Evolutionary conservation across 2,888 invertebrate genomes (phyloP).

Genomic region (Unio pictorum): DNA sequence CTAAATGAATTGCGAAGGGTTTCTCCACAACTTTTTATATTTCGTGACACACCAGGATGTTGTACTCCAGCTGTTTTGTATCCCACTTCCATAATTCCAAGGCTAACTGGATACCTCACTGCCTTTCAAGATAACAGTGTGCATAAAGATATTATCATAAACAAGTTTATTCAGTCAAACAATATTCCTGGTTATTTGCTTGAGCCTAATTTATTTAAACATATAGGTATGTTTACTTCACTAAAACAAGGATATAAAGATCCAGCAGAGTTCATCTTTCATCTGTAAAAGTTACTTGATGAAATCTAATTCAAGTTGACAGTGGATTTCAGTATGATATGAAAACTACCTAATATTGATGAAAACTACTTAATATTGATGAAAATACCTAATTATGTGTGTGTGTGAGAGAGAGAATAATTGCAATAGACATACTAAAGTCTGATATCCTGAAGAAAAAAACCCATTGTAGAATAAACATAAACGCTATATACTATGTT

Average conservation of each 20-base stretch:
- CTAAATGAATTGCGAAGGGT: slow-evolving; percentile 53
- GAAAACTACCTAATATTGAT: no score
- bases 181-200: slow-evolving; percentile 45
- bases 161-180: slow-evolving; percentile 33
- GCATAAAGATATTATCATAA: slow-evolving; percentile 59
- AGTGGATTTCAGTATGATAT: no score
- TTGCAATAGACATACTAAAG: no score
- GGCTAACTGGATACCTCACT: slow-evolving; percentile 37
- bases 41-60: slow-evolving; percentile 57
- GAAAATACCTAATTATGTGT: no score
- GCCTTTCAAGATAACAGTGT: slow-evolving; percentile 20
- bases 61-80: slow-evolving; percentile 68
- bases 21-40: slow-evolving; percentile 45
- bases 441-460: no score
- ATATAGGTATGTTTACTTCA: slow-evolving; percentile 62
- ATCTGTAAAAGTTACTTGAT: slow-evolving; percentile 2
- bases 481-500: no score
- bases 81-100: slow-evolving; percentile 29
- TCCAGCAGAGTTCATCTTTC: slow-evolving; percentile 34
- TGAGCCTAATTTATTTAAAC: slow-evolving; percentile 61
- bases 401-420: no score
- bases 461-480: no score
- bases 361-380: no score
- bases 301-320: no score
- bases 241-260: slow-evolving; percentile 28